These are phyloP conservation scores for Xyrauchen texanus DNA, from an alignment of 2,113 vertebrate species.

Conservation along the genomic window DNA sequence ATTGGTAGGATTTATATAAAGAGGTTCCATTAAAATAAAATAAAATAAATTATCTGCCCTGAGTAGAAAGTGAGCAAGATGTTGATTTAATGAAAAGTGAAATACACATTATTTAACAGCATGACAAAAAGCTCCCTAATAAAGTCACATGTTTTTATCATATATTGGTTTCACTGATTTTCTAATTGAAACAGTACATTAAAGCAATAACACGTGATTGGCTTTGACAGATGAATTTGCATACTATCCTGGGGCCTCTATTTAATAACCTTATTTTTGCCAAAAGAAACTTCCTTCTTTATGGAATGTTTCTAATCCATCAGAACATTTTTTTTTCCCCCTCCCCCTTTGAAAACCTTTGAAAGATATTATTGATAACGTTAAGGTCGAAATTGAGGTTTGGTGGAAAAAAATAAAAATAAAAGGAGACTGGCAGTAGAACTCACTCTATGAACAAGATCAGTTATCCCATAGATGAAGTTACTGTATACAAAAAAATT, in stretches of 20 bases:
- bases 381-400: too few species aligned
- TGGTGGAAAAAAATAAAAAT: too few species aligned
- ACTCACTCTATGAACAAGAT: too few species aligned
- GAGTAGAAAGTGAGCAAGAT: neutral
- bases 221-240: slow-evolving; percentile 5
- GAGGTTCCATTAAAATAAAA: neutral
- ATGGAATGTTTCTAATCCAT: neutral
- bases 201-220: neutral
- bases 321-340: neutral
- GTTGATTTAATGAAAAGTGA: neutral
- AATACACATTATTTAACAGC: neutral
- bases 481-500: too few species aligned
- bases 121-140: neutral
- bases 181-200: neutral
- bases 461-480: too few species aligned
- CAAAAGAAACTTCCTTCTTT: neutral
- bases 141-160: neutral
- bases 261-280: neutral
- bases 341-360: too few species aligned
- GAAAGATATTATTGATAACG: too few species aligned
- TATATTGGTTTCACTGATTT: neutral
- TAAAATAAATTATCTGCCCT: neutral
- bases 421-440: too few species aligned
- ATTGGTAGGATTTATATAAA: neutral
- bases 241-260: neutral